Evolutionary conservation across 2,888 invertebrate genomes (phyloP), one percentile per base, ranked within the genome.

Genomic region (Microchrysa polita): DNA sequence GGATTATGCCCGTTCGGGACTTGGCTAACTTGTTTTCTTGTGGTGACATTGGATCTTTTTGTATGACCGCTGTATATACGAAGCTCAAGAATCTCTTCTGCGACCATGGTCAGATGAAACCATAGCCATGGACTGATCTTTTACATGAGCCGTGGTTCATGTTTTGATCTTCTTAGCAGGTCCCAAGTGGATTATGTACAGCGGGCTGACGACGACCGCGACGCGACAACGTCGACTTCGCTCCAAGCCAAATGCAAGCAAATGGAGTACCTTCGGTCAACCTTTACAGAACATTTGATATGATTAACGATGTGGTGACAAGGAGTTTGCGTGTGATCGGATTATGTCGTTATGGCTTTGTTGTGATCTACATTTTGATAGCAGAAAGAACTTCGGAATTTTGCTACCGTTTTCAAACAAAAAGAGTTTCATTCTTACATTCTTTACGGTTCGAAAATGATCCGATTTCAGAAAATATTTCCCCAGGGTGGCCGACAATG

Each of bases 301-400:
- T 73, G 75, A 71, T 69, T 75, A 73, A 75, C 73, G 73, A 75
- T 65, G 75, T 75, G 75, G 75, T 69, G 75, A 75, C 75, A 75
- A 75, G 75, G 63, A 75, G 75, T 75, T 75, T 73, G 75, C 75
- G 69, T 73, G 75, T 75, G 75, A 75, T 75, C 75, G 73, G 75
- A 73, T 75, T 75, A 75, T 22, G 40, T 60, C 18, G 42, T 59
- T 12, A 60, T 44, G 14, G 12, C 23, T 72, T 60, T 59, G 55
- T 40, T 69, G 52, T 57, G 55, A 55, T 69, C 55, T 42, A 69
- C 40, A 67, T 67, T 57, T 65, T 34, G 67, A 67, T 67, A 67
- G 53, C 67, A 27, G 67, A 27, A 67, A 14, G 67, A 69, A 69
- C 42, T 16, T 34, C 40, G 69, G 55, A 55, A 55, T 69, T 53